Conservation (phyloP, 2,888 invertebrate species). For the Drosophila bunnanda region DNA sequence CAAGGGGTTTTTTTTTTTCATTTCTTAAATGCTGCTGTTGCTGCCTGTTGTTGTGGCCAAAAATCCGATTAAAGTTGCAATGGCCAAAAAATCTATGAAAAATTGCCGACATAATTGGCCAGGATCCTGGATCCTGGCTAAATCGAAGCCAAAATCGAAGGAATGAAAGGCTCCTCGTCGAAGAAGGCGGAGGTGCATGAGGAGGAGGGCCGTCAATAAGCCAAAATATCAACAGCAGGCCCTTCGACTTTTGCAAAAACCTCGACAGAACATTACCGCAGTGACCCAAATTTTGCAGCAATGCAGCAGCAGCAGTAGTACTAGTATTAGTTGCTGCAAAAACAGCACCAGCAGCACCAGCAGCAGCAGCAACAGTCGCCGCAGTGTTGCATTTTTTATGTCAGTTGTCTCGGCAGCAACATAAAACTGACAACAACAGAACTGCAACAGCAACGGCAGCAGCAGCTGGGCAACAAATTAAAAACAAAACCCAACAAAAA, state of each 20-base stretch:
- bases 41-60: conserved; percentile 27
- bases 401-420: conserved; percentile 52
- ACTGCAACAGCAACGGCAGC: conserved; percentile 33
- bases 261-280: conserved; percentile 76
- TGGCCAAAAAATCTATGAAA: conserved; percentile 34
- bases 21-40: conserved; percentile 1
- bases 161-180: neutral
- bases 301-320: conserved; percentile 38
- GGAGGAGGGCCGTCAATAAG: neutral
- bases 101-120: conserved; percentile 36
- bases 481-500: conserved; percentile 34
- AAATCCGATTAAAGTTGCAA: conserved; percentile 41
- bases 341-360: conserved; percentile 41
- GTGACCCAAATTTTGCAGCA: conserved; percentile 70
- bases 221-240: conserved; percentile 35
- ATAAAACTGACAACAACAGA: conserved; percentile 73
- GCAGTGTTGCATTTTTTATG: conserved; percentile 65
- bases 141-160: conserved; percentile 27
- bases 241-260: conserved; percentile 30
- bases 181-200: neutral
- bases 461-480: conserved; percentile 50
- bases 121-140: conserved; percentile 12
- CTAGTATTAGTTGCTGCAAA: conserved; percentile 23
- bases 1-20: too few species aligned
- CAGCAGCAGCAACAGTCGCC: conserved; percentile 40